These are phyloP conservation scores for Condylostylus longicornis DNA, from an alignment of 1,140 invertebrate species.

Conservation along the genomic window DNA sequence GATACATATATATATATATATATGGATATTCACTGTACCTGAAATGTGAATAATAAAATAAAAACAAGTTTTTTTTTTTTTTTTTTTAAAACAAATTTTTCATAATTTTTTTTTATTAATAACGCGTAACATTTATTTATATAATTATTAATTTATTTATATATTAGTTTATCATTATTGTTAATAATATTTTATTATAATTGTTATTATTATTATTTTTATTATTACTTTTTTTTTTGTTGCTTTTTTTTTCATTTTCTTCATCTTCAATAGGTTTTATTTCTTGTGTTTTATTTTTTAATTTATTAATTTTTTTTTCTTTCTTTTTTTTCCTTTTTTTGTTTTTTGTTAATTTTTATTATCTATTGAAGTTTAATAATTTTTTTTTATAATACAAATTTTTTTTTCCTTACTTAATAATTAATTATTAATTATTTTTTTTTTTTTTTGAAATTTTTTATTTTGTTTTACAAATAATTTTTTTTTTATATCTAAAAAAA, in stretches of 20 bases:
- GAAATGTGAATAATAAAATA: no score
- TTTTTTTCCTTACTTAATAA: no score
- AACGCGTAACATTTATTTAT: conserved; percentile 34
- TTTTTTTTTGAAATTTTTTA: no score
- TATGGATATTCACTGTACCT: no score
- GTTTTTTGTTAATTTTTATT: no score
- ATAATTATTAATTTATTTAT: conserved; percentile 24
- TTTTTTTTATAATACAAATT: no score
- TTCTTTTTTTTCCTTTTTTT: conserved; percentile 1
- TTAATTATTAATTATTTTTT: no score
- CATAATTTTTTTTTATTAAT: conserved; percentile 32
- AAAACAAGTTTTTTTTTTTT: neutral
- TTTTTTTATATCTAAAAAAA: no score
- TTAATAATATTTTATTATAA: neutral
- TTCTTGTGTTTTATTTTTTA: conserved; percentile 15
- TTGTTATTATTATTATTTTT: conserved; percentile 4
- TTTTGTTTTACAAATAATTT: no score
- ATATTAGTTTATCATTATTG: conserved; percentile 1
- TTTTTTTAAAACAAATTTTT: conserved; percentile 12
- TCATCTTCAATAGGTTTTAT: conserved; percentile 15
- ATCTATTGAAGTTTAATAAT: no score
- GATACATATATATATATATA: no score
- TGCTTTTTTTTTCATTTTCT: conserved; percentile 10
- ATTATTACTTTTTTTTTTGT: conserved; percentile 1
- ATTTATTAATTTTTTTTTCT: conserved; percentile 4